Evolutionary conservation across 2,113 vertebrate species (phyloP), one percentile per base, ranked within the genome.

Genomic region (Salminus brasiliensis): DNA sequence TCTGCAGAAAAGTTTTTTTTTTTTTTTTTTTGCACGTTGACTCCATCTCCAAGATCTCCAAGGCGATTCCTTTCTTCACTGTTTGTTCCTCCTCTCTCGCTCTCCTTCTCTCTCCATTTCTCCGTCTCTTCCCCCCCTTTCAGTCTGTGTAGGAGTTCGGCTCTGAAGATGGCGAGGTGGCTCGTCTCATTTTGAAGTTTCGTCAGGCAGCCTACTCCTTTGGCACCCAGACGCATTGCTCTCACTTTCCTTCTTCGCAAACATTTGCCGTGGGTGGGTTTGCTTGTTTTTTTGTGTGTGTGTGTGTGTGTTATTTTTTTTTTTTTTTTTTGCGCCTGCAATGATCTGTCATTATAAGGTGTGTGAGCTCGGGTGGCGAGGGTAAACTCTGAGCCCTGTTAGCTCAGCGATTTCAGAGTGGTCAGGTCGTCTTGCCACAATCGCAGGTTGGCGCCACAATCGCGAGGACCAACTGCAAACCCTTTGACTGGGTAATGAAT

Each of bases 391-490:
- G 82, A 70, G 86, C 93, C 89, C 91, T 96, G 93, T 96, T 94
- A 95, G 94, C 94, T 96, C 95, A 96, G 95, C 95, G 95, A 91
- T 96, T 96, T 98, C 93, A 88, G 87, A 80, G 94, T 90, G 96
- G 97, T 96, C 94, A 95, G 94, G 87, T 92, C 2, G 94, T 97
- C 96, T 97, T 97, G 91, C 97, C 96, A 96, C 95, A 98, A 97
- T 97, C 95, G 93, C 91, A 95, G 18, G 63, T 94, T 97, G 95
- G 95, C 91, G 92, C 94, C 96, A 95, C 93, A 91, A 93, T 92
- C 85, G 88, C 83, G 78, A 88, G 94, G 86, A 92, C 94, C 94
- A 94, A 95, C 93, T 94, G 91, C 92, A 92, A 41, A 89, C 83
- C 83, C 90, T 95, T 94, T 94, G 87, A 92, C 94, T 94, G 94